Evolutionary conservation across 2,888 invertebrate genomes (phyloP).

Genomic region (Lithosia quadra): DNA sequence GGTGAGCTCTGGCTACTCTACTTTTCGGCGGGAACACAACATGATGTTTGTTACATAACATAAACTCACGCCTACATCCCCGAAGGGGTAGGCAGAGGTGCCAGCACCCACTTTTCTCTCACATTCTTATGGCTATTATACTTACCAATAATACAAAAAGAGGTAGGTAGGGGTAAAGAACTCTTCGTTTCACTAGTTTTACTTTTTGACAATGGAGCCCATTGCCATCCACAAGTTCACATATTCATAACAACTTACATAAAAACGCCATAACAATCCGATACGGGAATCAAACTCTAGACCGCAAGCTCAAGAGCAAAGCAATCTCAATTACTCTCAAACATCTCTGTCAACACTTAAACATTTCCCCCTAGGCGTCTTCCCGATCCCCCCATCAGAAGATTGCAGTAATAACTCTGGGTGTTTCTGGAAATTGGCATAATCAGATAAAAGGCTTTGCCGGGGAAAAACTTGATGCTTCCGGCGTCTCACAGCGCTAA

Average conservation of each 20-base stretch:
- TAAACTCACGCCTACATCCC: too few species aligned
- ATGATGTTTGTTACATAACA: too few species aligned
- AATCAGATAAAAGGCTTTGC: constrained; percentile 47
- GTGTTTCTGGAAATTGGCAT: constrained; percentile 49
- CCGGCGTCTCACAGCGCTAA: constrained; percentile 23
- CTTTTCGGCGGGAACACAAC: too few species aligned
- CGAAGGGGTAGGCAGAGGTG: too few species aligned
- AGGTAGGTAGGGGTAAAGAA: too few species aligned
- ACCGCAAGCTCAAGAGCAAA: background rate
- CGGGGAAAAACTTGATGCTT: constrained; percentile 37
- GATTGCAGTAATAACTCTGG: constrained; percentile 47
- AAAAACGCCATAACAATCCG: background rate
- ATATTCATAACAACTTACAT: background rate
- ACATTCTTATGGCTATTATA: too few species aligned
- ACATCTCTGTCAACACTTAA: background rate
- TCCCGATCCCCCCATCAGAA: constrained; percentile 24
- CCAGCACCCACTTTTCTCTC: too few species aligned
- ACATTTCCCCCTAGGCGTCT: constrained; percentile 18
- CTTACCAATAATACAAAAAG: too few species aligned
- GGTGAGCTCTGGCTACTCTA: background rate
- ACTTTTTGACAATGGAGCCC: too few species aligned
- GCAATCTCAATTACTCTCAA: background rate
- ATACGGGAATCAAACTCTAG: background rate
- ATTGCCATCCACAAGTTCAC: background rate
- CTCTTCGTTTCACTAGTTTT: too few species aligned